Base-by-base conservation (phyloP, 2,888 invertebrate species). In the Eledone cirrhosa region DNA sequence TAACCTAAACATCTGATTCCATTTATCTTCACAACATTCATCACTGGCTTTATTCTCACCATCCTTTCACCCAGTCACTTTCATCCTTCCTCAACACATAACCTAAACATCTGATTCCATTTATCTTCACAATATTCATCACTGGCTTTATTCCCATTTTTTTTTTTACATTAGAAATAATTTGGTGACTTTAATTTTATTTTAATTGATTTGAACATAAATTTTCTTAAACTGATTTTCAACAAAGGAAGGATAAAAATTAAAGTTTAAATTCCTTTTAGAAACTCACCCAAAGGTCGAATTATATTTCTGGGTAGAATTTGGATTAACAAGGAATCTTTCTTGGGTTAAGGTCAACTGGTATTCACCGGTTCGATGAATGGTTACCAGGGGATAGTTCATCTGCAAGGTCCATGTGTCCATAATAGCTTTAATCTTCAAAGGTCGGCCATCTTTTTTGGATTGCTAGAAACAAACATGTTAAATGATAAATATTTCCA, bases 331-430 rank as follows among this genome's bases (percentile, higher is more conserved):
- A 22, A 89, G 83, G 80, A 86, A 89, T 65, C 87, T 83, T 22
- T 83, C 79, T 79, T 89, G 88, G 5, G 82, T 82, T n/a, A 86
- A 80, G 22, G 79, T 78, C n/a, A 87, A 80, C 22, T 80, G 82
- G 11, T 83, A 84, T 24, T 79, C 31, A 4, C 31, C 76, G 29
- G 77, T 67, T 19, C 81, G 80, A 22, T 81, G 81, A 41, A 87
- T 80, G 41, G 80, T 86, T 41, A 89, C 86, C 13, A 88, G 84
- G 0, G 89, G 89, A 79, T 85, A 89, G 75, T 89, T 89, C 89
- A 89, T 89, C 81, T 89, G 89, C 41, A 86, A 81, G 1, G 86
- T 85, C 89, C 89, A 89, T 22, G 89, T 88, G 80, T 87, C 84
- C 86, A 89, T 85, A 8, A 89, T 85, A 29, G 81, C 81, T 77